A percentile compares a stretch with the other conserved stretches of the same genome.
Evolutionary conservation across 2,797 vertebrate genomes (phyloP).

Genomic region (Esox lucius): DNA sequence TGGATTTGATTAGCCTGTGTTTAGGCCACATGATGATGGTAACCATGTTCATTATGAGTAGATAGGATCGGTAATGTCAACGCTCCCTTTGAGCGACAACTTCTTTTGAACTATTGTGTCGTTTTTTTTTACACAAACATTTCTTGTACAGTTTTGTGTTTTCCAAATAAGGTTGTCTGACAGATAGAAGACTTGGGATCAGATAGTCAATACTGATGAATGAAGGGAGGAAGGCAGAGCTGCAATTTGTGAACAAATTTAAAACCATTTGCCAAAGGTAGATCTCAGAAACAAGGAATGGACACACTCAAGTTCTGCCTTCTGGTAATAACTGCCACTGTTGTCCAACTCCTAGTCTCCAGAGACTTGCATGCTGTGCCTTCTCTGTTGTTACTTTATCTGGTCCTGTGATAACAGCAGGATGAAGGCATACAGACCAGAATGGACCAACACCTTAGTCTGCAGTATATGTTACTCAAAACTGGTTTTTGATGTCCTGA

Average conservation of each 20-base stretch:
- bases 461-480: constrained; percentile 58
- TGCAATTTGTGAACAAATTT: not conserved
- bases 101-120: constrained; percentile 46
- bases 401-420: not conserved
- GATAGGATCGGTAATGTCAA: constrained; percentile 10
- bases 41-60: constrained; percentile 40
- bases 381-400: not conserved
- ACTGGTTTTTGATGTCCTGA: constrained; percentile 71
- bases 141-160: constrained; percentile 32
- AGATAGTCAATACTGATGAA: not conserved
- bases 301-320: not conserved
- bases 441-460: constrained; percentile 34
- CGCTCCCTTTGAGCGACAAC: constrained; percentile 63
- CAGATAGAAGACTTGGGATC: constrained; percentile 7
- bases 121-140: constrained; percentile 26
- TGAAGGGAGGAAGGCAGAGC: not conserved
- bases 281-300: constrained; percentile 51
- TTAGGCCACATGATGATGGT: constrained; percentile 46
- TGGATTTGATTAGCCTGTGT: constrained; percentile 39
- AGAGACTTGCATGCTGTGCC: not conserved
- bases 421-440: constrained; percentile 11
- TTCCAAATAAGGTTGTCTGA: constrained; percentile 50
- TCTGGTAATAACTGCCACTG: not conserved
- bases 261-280: constrained; percentile 68
- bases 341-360: not conserved